Percentiles rank a stretch among this genome's conserved stretches.
Evolutionary conservation across 2,888 invertebrate genomes (phyloP).

Genomic region (Unio delphinus): DNA sequence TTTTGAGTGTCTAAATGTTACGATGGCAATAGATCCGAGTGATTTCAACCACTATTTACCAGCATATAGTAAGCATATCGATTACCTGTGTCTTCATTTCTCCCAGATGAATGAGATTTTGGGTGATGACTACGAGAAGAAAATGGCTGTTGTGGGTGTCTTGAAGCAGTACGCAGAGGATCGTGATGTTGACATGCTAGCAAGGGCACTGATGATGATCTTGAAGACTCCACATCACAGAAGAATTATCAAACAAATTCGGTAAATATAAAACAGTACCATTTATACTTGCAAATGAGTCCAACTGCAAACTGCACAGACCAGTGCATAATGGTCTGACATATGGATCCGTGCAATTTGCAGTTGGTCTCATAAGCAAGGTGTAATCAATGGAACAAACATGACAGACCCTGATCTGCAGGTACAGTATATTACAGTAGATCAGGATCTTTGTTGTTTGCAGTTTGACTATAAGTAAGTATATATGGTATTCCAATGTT

Average conservation of each 20-base stretch:
- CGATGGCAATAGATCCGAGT: constrained; percentile 36
- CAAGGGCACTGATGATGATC: constrained; percentile 48
- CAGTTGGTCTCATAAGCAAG: no score
- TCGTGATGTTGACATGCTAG: constrained; percentile 62
- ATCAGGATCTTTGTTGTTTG: no score
- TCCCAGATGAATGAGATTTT: constrained; percentile 60
- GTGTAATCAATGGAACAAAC: no score
- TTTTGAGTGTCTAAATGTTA: constrained; percentile 24
- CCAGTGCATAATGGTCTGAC: no score
- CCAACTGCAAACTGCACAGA: no score
- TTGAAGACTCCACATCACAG: constrained; percentile 55
- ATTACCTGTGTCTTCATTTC: constrained; percentile 41
- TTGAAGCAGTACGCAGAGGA: constrained; percentile 69
- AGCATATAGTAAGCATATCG: constrained; percentile 37
- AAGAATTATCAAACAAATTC: constrained; percentile 54
- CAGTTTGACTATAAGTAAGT: no score
- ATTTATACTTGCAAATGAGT: no score
- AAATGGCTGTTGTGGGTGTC: constrained; percentile 66
- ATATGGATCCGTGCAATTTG: no score
- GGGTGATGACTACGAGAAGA: constrained; percentile 61
- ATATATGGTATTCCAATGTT: neutral
- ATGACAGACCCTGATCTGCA: no score
- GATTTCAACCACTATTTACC: constrained; percentile 37
- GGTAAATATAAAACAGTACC: constrained; percentile 31
- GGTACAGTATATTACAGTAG: no score